Evolutionary conservation across 2,888 invertebrate species (phyloP), one percentile per base, ranked within the genome.

Genomic region (Diarsia rubi): DNA sequence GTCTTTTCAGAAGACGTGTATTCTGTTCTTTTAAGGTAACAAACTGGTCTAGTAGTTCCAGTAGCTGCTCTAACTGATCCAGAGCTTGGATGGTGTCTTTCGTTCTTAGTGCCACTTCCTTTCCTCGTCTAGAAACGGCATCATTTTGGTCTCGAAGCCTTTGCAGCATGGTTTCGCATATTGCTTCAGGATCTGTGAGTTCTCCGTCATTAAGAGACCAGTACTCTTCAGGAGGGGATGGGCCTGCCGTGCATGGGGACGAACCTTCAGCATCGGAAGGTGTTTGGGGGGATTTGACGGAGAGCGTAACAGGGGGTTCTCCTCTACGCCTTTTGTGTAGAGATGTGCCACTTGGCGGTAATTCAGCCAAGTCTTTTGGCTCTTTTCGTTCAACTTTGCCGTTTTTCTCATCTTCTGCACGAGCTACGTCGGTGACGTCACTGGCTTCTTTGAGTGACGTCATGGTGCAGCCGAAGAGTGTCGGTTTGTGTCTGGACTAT

Each of bases 51-150:
- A 98, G 97, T 49, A 99, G 93, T 78, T 97, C 97, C 86, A 98
- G 97, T 12, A 99, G 96, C 86, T 98, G 98, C 85, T 98, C 98
- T 68, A 99, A 92, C 89, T 98, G 98, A 88, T 98, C 98, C 80
- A 99, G 97, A 0, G 98, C 97, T 85, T 98, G 97, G 19, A 97
- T 94, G 0, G 97, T 97, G 27, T 97, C 97, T 84, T 97, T 95
- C 0, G 97, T 97, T 49, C 95, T 97, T 5, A 96, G 92, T 64
- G 97, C 97, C 5, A 97, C 93, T 21, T 97, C 96, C 72, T 94
- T 97, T 0, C 97, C 97, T 12, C 97, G 95, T 76, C 93, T 94
- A 21, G 97, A 97, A 6, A 97, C 87, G 8, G 96, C 95, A 79
- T 96, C 96, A 9, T 94, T 92, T 19, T 91, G 90, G 42, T 94